Evolutionary conservation across 2,113 vertebrate genomes (phyloP).

Genomic region (Laticauda laticaudata): DNA sequence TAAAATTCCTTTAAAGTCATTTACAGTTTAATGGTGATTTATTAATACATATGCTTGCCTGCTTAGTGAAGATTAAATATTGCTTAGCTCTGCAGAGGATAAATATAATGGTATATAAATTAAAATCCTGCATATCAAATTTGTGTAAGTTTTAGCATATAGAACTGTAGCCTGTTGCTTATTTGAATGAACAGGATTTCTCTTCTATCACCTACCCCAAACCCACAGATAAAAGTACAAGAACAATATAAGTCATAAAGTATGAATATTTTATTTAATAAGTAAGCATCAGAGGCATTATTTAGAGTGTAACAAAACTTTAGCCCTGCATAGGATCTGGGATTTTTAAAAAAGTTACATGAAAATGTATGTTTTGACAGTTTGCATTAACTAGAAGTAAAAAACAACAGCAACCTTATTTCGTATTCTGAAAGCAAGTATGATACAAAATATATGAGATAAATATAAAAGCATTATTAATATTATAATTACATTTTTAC

Average conservation of each 20-base stretch:
- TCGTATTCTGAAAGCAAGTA: not conserved
- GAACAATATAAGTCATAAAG: not conserved
- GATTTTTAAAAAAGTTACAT: conserved; percentile 3
- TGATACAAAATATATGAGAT: not conserved
- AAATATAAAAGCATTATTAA: conserved; percentile 22
- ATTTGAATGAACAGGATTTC: not conserved
- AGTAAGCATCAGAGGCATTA: conserved; percentile 1
- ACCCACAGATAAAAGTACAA: not conserved
- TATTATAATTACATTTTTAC: not conserved
- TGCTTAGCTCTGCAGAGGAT: not conserved
- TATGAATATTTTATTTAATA: conserved; percentile 35
- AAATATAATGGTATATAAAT: not conserved
- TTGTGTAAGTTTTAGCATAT: not conserved
- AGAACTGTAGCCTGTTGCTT: not conserved
- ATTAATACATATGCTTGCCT: not conserved
- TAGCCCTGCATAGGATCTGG: not conserved
- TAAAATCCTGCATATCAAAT: not conserved
- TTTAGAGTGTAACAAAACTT: conserved; percentile 44
- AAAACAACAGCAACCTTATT: not conserved
- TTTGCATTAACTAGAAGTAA: not conserved
- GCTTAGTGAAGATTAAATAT: not conserved
- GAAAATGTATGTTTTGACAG: conserved; percentile 20
- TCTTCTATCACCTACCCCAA: not conserved
- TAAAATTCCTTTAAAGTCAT: not conserved
- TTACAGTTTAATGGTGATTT: not conserved